Evolutionary conservation across 2,113 vertebrate genomes (phyloP).

Genomic region (Prunella himalayana): DNA sequence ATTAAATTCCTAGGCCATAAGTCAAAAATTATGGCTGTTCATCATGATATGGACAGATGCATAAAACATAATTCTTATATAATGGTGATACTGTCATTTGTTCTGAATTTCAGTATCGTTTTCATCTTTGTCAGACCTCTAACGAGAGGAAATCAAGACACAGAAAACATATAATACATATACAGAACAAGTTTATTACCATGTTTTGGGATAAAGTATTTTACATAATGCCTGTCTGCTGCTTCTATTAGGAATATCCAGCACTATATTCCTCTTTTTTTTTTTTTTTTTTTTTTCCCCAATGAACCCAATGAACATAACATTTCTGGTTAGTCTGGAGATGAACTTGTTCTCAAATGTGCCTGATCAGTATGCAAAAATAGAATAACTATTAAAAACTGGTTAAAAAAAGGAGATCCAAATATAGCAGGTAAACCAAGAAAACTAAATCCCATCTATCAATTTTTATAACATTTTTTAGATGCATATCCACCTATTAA

Average conservation of each 20-base stretch:
- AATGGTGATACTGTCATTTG: neutral
- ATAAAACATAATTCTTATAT: neutral
- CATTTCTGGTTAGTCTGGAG: neutral
- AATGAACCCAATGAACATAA: neutral
- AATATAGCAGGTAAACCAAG: neutral
- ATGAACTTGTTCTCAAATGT: neutral
- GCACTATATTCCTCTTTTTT: neutral
- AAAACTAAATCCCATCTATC: neutral
- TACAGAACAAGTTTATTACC: neutral
- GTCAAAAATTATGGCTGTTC: neutral
- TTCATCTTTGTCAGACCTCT: neutral
- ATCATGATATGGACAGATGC: neutral
- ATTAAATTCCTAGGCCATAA: neutral
- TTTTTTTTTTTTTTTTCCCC: neutral
- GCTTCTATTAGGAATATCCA: neutral
- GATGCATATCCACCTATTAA: neutral
- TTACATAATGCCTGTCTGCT: neutral
- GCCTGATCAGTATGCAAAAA: neutral
- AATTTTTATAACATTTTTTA: neutral
- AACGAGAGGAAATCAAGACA: neutral
- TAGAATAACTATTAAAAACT: neutral
- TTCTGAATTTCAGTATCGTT: neutral
- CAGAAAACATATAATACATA: neutral
- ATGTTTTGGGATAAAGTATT: neutral
- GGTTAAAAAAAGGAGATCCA: neutral